Percentiles rank a stretch among this genome's conserved stretches.
Evolutionary conservation across 2,113 vertebrate species (phyloP).

Genomic region (Syngnathus scovelli): DNA sequence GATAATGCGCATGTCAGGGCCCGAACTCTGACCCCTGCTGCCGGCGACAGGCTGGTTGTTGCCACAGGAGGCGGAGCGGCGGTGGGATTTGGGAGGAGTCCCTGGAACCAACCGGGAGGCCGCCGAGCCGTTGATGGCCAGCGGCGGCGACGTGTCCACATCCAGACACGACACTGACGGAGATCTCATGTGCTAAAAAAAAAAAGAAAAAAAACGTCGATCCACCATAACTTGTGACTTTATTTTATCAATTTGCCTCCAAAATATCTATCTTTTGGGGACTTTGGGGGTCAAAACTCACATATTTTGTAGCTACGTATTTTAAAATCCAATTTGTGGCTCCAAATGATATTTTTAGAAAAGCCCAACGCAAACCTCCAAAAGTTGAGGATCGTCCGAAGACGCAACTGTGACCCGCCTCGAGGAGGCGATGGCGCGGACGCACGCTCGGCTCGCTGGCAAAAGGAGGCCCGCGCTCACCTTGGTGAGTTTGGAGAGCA

Average conservation of each 20-base stretch:
- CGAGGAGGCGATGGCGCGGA: no score
- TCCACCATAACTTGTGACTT: no score
- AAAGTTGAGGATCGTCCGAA: no score
- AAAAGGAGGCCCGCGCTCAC: constrained; percentile 43
- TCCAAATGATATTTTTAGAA: no score
- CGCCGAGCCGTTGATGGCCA: constrained; percentile 50
- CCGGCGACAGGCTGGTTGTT: constrained; percentile 52
- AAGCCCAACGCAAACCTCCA: no score
- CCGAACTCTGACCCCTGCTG: constrained; percentile 40
- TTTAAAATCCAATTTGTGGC: no score
- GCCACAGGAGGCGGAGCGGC: constrained; percentile 89
- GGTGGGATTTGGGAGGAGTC: constrained; percentile 75
- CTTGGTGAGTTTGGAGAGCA: constrained; percentile 78
- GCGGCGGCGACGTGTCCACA: constrained; percentile 56
- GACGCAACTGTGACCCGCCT: no score
- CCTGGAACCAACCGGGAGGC: constrained; percentile 61
- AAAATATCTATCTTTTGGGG: no score
- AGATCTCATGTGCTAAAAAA: constrained; percentile 79
- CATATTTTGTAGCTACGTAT: no score
- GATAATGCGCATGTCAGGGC: constrained; percentile 79
- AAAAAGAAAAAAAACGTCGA: constrained; percentile 1
- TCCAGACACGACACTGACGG: constrained; percentile 85
- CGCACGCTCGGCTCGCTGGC: neutral
- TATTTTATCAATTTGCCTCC: no score
- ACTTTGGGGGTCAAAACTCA: no score